A percentile compares a stretch with the other conserved stretches of the same genome.
Evolutionary conservation across 1,140 invertebrate species (phyloP).

Genomic region (Ganaspis sp.): DNA sequence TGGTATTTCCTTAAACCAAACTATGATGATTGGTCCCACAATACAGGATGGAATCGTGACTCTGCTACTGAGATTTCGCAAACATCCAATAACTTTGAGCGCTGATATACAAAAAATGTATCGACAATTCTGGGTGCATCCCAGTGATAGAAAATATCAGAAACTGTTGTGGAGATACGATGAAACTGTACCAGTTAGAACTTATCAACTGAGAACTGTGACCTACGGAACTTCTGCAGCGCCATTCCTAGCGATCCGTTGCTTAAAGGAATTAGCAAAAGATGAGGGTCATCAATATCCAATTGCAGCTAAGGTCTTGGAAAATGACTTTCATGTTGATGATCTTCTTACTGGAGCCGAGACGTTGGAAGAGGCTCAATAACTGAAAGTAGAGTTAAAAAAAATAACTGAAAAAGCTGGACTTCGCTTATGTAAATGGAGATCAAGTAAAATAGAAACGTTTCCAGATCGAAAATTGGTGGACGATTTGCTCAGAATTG

Average conservation of each 20-base stretch:
- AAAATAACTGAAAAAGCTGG: no score
- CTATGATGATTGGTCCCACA: slow-evolving; percentile 40
- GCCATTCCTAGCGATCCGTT: slow-evolving; percentile 53
- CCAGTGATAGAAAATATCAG: slow-evolving; percentile 21
- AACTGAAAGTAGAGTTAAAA: no score
- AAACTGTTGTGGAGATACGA: slow-evolving; percentile 31
- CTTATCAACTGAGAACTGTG: slow-evolving; percentile 31
- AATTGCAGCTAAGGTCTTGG: slow-evolving; percentile 40
- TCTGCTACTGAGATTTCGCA: not conserved
- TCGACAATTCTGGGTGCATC: slow-evolving; percentile 26
- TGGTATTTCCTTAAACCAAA: slow-evolving; percentile 56
- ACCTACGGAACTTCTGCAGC: slow-evolving; percentile 36
- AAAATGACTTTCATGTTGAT: slow-evolving; percentile 72
- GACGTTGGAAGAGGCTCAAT: not conserved
- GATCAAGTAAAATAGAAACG: not conserved
- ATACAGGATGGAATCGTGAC: slow-evolving; percentile 19
- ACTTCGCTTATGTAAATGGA: not conserved
- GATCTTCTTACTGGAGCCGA: slow-evolving; percentile 68
- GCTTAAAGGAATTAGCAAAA: slow-evolving; percentile 59
- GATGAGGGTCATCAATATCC: slow-evolving; percentile 18
- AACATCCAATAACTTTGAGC: not conserved
- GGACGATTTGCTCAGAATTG: not conserved
- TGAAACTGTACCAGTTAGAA: not conserved
- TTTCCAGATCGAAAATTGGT: not conserved
- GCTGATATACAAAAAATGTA: slow-evolving; percentile 35